Evolutionary conservation across 2,888 invertebrate genomes (phyloP).

Genomic region (Periphyllus acericola): DNA sequence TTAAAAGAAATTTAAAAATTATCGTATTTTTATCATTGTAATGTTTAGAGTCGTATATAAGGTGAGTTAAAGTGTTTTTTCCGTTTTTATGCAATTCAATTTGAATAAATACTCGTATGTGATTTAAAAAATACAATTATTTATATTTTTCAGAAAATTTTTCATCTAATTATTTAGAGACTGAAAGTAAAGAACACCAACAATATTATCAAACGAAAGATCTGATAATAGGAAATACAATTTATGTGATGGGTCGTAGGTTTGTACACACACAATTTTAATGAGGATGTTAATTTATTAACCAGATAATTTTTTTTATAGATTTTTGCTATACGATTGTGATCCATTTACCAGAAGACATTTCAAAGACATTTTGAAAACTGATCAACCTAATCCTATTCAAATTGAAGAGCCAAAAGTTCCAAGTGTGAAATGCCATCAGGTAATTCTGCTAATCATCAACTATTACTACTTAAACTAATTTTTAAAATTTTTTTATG

Average conservation of each 20-base stretch:
- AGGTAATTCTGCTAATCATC: conserved; percentile 9
- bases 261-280: conserved; percentile 27
- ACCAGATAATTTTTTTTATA: conserved; percentile 49
- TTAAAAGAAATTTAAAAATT: too few species aligned
- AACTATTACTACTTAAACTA: background rate
- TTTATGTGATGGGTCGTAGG: conserved; percentile 76
- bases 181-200: conserved; percentile 73
- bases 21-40: too few species aligned
- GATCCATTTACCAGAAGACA: conserved; percentile 83
- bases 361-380: conserved; percentile 70
- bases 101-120: too few species aligned
- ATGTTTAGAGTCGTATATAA: too few species aligned
- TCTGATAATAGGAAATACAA: conserved; percentile 78
- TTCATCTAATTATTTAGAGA: conserved; percentile 77
- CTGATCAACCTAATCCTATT: conserved; percentile 68
- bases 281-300: background rate
- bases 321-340: conserved; percentile 81
- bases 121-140: too few species aligned
- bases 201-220: conserved; percentile 84
- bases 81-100: too few species aligned
- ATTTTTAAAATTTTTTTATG: background rate
- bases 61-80: too few species aligned
- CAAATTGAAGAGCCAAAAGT: conserved; percentile 65
- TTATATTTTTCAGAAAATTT: conserved; percentile 69
- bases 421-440: background rate